A percentile compares a stretch with the other conserved stretches of the same genome.
Evolutionary conservation across 2,797 vertebrate species (phyloP).

Genomic region (Strix occidentalis): DNA sequence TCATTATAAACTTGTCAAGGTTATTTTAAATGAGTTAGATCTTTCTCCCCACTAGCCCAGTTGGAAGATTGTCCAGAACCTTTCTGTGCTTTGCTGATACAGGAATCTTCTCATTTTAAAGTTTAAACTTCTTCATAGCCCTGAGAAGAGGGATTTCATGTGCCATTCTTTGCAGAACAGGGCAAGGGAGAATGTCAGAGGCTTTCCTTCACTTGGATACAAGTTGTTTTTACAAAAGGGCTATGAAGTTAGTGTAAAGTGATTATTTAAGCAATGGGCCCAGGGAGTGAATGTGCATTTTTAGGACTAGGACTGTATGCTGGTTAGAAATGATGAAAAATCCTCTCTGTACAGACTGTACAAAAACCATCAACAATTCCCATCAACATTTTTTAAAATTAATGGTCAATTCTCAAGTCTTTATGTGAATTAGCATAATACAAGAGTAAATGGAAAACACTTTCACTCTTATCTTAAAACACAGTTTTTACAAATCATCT

Average conservation of each 20-base stretch:
- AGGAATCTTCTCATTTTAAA: background rate
- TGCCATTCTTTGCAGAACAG: background rate
- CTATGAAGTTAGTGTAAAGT: background rate
- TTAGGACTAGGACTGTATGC: background rate
- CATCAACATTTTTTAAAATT: background rate
- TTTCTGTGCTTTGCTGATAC: background rate
- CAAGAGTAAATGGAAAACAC: background rate
- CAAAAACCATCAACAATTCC: background rate
- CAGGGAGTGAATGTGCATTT: background rate
- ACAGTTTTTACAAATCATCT: background rate
- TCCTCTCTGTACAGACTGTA: background rate
- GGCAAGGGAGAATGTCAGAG: background rate
- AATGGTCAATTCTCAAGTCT: background rate
- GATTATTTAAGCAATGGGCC: background rate
- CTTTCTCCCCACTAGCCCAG: background rate
- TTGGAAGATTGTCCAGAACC: background rate
- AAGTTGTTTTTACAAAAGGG: background rate
- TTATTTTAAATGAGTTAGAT: constrained; percentile 16
- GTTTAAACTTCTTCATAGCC: background rate
- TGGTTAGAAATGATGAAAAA: background rate
- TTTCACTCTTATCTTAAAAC: background rate
- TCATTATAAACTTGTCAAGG: constrained; percentile 31
- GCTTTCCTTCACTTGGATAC: background rate
- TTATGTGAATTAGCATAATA: background rate
- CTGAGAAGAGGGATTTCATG: background rate